Evolutionary conservation across 2,113 vertebrate species (phyloP), one percentile per base, ranked within the genome.

Genomic region (Pedionomus torquatus): DNA sequence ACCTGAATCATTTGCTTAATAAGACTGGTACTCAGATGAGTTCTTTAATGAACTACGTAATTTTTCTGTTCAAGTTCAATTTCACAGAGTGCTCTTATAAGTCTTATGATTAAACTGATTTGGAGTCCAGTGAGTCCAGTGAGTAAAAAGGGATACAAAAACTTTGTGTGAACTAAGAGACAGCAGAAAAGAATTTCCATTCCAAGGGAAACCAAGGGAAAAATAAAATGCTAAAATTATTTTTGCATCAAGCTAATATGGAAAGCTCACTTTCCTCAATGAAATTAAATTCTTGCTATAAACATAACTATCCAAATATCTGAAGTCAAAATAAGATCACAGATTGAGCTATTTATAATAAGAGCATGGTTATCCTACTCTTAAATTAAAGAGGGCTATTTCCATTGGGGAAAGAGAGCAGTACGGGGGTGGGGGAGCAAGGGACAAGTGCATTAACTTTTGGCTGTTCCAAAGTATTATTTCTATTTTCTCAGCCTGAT

Each of bases 201-300:
- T 17, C 3, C n/a, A n/a, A n/a, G n/a, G n/a, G n/a, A n/a, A n/a
- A 49, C 5, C 5, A 57, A 52, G 9, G 16, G 1, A 5, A 0
- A 1, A 28, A 44, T 18, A 61, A 51, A 44, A 33, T 10, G 4
- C 5, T 20, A 49, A 64, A 89, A 58, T 16, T 61, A 9, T 30
- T 4, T 76, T 79, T 63, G 3, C 6, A 11, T 46, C 7, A 54
- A 77, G 33, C 9, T 63, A 25, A 33, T 44, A 41, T 11, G 7
- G 15, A 79, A 71, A 39, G 0, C 8, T 84, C 9, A 17, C 6
- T 3, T 82, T 14, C 17, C 16, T 37, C 3, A 0, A 33, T 44
- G 24, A 72, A 83, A 57, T 10, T 2, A 80, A 46, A 74, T 19
- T 7, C 14, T 72, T 77, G 9, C 43, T 19, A 25, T 41, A 85